Percentiles rank a stretch among this genome's conserved stretches.
phyloP scores from a whole-genome alignment of 2,888 invertebrate genomes.

The Pheosia tremula region DNA sequence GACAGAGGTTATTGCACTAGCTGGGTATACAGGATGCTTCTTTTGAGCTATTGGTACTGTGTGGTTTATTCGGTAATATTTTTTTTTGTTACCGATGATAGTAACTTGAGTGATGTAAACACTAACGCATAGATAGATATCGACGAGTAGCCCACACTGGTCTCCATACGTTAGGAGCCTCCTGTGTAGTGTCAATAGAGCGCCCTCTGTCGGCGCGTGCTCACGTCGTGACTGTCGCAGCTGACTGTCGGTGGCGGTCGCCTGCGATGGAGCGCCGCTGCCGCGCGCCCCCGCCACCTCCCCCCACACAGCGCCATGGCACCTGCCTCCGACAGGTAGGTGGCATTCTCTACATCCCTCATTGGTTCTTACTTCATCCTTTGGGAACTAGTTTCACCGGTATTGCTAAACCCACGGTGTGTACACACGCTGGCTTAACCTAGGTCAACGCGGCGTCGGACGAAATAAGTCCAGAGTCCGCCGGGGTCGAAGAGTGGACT shows the following conservation, averaged over 20 bases:
- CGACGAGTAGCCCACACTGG: neutral
- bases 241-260: conserved; percentile 24
- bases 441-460: too few relatives aligned
- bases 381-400: neutral
- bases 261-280: conserved; percentile 17
- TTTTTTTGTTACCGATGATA: too few relatives aligned
- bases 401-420: neutral
- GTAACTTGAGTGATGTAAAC: too few relatives aligned
- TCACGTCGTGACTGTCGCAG: conserved; percentile 18
- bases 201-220: conserved; percentile 2
- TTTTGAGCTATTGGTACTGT: neutral
- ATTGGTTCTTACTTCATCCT: neutral
- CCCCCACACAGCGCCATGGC: conserved; percentile 34
- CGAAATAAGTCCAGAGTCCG: too few relatives aligned
- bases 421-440: neutral
- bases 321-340: conserved; percentile 39
- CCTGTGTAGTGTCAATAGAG: neutral
- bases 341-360: conserved; percentile 5
- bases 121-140: neutral
- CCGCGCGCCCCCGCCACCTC: conserved; percentile 11
- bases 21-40: neutral
- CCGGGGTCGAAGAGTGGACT: too few relatives aligned
- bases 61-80: neutral
- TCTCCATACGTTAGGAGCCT: neutral
- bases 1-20: conserved; percentile 3